Evolutionary conservation across 2,113 vertebrate genomes (phyloP), one percentile per base, ranked within the genome.

Genomic region (Varanus salvator): DNA sequence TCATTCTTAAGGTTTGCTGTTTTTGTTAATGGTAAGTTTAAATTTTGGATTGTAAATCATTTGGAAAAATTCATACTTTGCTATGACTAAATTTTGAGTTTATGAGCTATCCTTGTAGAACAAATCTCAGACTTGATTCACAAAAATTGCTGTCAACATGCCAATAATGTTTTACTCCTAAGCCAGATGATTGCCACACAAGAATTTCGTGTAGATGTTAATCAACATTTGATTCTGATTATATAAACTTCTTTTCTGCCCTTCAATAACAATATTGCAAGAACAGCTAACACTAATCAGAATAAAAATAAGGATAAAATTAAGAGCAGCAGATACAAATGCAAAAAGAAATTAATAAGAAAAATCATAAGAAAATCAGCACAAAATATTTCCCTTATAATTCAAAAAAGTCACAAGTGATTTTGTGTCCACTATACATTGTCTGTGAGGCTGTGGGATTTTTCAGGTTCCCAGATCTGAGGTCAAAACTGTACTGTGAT

Each of bases 1-100:
- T 98, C 98, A 84, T 99, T 99, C 96, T 95, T 99, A 95, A 97
- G 99, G 48, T 99, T 99, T 96, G 98, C 99, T 6, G 99, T 99
- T 93, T 99, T 99, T 92, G 99, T 99, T 82, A 99, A 99, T 72
- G 98, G 99, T 99, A 96, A 97, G 97, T 94, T 14, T 85, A 80
- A 85, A 84, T 90, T 78, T 92, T 91, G 48, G 2, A 71, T 57
- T 54, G 31, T 38, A 21, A 64, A 23, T 23, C 48, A 21, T 74
- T 48, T 57, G 15, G 66, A 71, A 60, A 83, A 57, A 15, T 17
- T 5, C 2, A 60, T 83, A 54, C 4, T 78, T 34, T 54, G 19
- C 25, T 74, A 31, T 44, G 52, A 64, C 34, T 57, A 52, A 6
- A 88, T 54, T 34, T 66, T 78, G n/a, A 88, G 6, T 44, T 71